Base-by-base conservation (phyloP, 2,797 vertebrate species). In the Pampus argenteus region DNA sequence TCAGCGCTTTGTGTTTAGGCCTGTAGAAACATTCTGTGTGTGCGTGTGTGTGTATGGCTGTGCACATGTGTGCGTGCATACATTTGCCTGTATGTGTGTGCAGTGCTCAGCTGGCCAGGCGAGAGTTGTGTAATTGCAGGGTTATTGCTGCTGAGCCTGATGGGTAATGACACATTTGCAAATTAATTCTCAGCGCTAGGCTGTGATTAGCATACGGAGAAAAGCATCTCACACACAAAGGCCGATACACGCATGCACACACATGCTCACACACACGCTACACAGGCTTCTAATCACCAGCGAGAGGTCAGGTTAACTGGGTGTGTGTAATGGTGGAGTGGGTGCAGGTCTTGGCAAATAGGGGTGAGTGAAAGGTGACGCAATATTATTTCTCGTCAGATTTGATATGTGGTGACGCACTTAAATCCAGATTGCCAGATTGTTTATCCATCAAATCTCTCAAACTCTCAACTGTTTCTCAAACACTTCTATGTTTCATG, bases 81-180 rank as follows among this genome's bases (percentile, higher is more conserved):
- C 54, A 60, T 79, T 75, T 79, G 74, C 55, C 66, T 55, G 48
- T 66, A 55, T 76, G 78, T 8, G n/a, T 67, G 85, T 82, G 80
- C 67, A 90, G 93, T 92, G 91, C 90, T 92, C 90, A 93, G 91
- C 94, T 95, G 94, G 93, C 88, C 95, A 91, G 88, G 87, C 91
- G 88, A 94, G 94, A 92, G 93, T 94, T 94, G 95, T 94, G 93
- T 98, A 97, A 98, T 97, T 98, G 96, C 95, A 95, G 96, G 95
- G 96, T 96, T 97, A 97, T 96, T 96, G 96, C 94, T 94, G 95
- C 95, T 94, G 93, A 93, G 94, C 94, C 96, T 96, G 95, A 97
- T 97, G 95, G 96, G 94, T 97, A 98, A 98, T 97, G 96, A 97
- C 96, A 97, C 96, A 96, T 98, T 98, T 98, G 96, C 96, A 97